Conservation (phyloP, 2,888 invertebrate species). For the Rambutsinella grinnellia region DNA sequence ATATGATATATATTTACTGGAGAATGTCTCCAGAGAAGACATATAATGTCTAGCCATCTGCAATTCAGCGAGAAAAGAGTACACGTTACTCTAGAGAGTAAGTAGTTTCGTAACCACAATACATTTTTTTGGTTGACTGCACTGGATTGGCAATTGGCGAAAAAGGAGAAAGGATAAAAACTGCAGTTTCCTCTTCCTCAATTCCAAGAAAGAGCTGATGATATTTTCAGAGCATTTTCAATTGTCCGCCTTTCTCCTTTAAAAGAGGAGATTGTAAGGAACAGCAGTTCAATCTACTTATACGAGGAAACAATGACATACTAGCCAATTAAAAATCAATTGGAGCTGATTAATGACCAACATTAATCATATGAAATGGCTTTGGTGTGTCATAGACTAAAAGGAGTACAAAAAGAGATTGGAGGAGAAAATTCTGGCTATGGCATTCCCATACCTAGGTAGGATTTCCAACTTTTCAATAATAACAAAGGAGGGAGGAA, state of each 20-base stretch:
- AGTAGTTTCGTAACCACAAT: neutral
- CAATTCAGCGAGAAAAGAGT: neutral
- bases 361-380: slow-evolving; percentile 50
- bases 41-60: too few species aligned
- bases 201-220: too few species aligned
- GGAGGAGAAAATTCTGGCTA: neutral
- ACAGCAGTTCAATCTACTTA: neutral
- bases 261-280: neutral
- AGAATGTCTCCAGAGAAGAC: too few species aligned
- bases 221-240: too few species aligned
- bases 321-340: slow-evolving; percentile 53
- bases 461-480: neutral
- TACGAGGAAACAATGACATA: neutral
- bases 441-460: neutral
- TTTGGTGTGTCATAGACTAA: slow-evolving; percentile 20
- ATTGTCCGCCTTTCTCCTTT: too few species aligned
- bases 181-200: neutral
- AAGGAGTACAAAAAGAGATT: slow-evolving; percentile 1
- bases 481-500: neutral
- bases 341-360: slow-evolving; percentile 42
- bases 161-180: neutral
- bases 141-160: slow-evolving; percentile 8
- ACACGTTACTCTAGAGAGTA: too few species aligned
- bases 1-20: too few species aligned
- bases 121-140: slow-evolving; percentile 8